Evolutionary conservation across 2,888 invertebrate genomes (phyloP).

Genomic region (Meliscaeva auricollis): DNA sequence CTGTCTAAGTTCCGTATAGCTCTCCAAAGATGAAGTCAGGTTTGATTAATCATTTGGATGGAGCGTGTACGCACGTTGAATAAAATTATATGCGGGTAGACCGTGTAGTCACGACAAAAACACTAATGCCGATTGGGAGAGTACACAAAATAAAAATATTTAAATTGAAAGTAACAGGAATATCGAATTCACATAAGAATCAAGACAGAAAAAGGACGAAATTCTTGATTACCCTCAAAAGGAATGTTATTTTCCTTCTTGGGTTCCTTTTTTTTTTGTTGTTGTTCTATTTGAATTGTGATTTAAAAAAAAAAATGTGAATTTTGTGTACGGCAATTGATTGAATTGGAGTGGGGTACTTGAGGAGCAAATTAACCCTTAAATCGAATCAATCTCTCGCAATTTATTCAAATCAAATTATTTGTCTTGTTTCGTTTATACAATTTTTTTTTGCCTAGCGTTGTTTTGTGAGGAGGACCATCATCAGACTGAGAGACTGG

Average conservation of each 20-base stretch:
- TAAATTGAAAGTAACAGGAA: constrained; percentile 49
- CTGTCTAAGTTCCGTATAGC: background rate
- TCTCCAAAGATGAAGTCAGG: constrained; percentile 57
- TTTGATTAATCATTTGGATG: constrained; percentile 74
- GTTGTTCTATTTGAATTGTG: constrained; percentile 36
- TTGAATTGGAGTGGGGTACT: constrained; percentile 54
- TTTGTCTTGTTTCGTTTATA: constrained; percentile 58
- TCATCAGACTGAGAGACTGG: background rate
- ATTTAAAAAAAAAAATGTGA: constrained; percentile 58
- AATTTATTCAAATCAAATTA: constrained; percentile 76
- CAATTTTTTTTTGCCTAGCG: constrained; percentile 22
- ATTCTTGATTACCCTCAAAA: constrained; percentile 53
- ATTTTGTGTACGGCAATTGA: constrained; percentile 29
- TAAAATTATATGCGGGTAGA: constrained; percentile 62
- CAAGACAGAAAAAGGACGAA: constrained; percentile 34
- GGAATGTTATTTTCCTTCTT: constrained; percentile 56
- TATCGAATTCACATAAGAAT: constrained; percentile 45
- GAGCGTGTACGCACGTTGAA: constrained; percentile 63
- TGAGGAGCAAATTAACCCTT: constrained; percentile 74
- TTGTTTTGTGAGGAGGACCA: constrained; percentile 26
- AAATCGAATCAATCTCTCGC: constrained; percentile 76
- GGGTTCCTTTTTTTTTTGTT: constrained; percentile 13
- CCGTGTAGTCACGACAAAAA: no score
- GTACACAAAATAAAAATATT: constrained; percentile 49
- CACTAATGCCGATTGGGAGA: no score